Evolutionary conservation across 1,140 invertebrate genomes (phyloP).

Genomic region (Platorchestia sp.): DNA sequence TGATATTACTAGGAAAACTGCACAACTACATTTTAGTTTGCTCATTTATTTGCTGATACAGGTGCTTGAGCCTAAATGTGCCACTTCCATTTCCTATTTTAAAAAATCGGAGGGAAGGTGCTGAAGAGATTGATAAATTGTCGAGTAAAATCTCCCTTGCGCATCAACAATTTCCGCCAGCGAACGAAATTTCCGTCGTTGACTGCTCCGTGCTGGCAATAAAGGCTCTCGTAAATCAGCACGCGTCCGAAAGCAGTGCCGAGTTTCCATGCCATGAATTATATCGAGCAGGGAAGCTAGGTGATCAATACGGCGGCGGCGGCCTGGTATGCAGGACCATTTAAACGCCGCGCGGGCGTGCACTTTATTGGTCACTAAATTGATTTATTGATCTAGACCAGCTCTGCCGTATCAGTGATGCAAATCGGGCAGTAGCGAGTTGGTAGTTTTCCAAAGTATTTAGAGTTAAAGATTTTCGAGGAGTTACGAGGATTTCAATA

Average conservation of each 20-base stretch:
- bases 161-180: neutral
- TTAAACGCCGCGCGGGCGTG: neutral
- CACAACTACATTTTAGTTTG: neutral
- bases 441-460: neutral
- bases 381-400: neutral
- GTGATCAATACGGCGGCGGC: neutral
- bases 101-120: neutral
- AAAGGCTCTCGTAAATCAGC: neutral
- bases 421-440: neutral
- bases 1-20: neutral
- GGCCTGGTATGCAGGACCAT: neutral
- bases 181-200: neutral
- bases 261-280: neutral
- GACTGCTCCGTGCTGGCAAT: neutral
- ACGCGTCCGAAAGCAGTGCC: neutral
- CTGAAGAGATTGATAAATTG: neutral
- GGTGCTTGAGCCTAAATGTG: neutral
- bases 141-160: neutral
- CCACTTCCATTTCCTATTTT: neutral
- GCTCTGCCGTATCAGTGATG: neutral
- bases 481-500: neutral
- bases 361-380: neutral
- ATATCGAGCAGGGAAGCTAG: neutral
- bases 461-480: neutral
- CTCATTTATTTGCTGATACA: neutral